Percentiles rank a stretch among this genome's conserved stretches.
Evolutionary conservation across 2,888 invertebrate genomes (phyloP).

Genomic region (Eutolmus rufibarbis): DNA sequence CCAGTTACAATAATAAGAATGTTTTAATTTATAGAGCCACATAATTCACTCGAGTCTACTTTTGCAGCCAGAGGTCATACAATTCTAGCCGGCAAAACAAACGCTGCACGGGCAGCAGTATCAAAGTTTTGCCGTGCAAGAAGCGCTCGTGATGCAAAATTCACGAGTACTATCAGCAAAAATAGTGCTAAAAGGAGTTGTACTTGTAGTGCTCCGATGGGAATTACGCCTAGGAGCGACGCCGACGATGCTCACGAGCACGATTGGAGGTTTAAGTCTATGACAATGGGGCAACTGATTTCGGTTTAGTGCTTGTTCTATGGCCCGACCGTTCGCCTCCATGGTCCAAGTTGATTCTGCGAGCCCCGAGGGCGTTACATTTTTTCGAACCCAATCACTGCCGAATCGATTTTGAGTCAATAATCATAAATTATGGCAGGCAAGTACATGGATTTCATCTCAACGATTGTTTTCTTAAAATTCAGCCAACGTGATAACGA

Average conservation of each 20-base stretch:
- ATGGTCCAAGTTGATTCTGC: not conserved
- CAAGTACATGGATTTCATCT: constrained; percentile 1
- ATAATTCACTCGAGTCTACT: constrained; percentile 16
- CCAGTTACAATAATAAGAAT: constrained; percentile 38
- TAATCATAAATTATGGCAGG: constrained; percentile 8
- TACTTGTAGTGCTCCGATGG: constrained; percentile 13
- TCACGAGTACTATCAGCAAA: constrained; percentile 21
- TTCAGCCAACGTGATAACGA: not conserved
- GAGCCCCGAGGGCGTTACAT: not conserved
- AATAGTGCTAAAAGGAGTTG: constrained; percentile 17
- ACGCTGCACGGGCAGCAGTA: not conserved
- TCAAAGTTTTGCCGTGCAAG: not conserved
- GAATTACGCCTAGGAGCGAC: constrained; percentile 12
- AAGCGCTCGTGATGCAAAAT: constrained; percentile 20
- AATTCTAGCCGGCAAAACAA: not conserved
- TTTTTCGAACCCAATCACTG: not conserved
- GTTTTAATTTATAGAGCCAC: constrained; percentile 32
- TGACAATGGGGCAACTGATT: not conserved
- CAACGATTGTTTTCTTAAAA: constrained; percentile 7
- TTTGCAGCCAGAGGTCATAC: constrained; percentile 14
- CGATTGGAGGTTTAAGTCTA: constrained; percentile 11
- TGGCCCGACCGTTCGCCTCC: not conserved
- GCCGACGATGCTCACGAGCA: not conserved
- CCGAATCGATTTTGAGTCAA: constrained; percentile 13
- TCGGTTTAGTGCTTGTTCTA: not conserved